These are phyloP conservation scores for Pygoscelis adeliae DNA, from an alignment of 2,113 vertebrate genomes.

Conservation along the genomic window DNA sequence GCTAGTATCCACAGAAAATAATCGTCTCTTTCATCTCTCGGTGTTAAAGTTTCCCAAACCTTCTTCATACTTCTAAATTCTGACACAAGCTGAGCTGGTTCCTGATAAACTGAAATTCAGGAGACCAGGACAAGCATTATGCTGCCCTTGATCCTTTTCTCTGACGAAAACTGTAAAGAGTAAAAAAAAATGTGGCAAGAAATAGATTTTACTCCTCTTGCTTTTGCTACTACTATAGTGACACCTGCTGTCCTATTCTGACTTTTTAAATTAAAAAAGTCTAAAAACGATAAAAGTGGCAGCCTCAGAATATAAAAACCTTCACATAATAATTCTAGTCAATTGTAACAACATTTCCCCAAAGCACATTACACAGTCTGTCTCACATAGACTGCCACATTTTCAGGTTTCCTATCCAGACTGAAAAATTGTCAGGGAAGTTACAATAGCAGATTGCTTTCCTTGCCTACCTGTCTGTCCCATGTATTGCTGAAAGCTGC, in stretches of 20 bases:
- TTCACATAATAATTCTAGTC: background rate
- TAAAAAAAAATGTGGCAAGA: background rate
- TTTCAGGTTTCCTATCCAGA: background rate
- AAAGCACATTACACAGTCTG: background rate
- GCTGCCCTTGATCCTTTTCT: background rate
- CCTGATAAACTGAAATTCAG: background rate
- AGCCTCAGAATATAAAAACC: background rate
- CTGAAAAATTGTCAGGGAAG: background rate
- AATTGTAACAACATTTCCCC: background rate
- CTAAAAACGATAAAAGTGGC: background rate
- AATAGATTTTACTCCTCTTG: background rate
- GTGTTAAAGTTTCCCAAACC: background rate
- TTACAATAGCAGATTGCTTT: background rate
- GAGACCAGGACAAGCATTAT: background rate
- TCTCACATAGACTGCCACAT: background rate
- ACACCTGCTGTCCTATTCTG: constrained; percentile 27
- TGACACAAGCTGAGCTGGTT: background rate
- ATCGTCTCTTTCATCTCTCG: background rate
- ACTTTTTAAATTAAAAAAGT: background rate
- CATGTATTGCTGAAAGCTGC: background rate
- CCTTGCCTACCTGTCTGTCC: background rate
- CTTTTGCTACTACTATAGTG: background rate
- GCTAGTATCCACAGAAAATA: background rate
- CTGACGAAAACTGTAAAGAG: background rate
- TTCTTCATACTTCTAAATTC: background rate